phyloP scores from a whole-genome alignment of 2,113 vertebrate genomes.

The Bos javanicus region DNA sequence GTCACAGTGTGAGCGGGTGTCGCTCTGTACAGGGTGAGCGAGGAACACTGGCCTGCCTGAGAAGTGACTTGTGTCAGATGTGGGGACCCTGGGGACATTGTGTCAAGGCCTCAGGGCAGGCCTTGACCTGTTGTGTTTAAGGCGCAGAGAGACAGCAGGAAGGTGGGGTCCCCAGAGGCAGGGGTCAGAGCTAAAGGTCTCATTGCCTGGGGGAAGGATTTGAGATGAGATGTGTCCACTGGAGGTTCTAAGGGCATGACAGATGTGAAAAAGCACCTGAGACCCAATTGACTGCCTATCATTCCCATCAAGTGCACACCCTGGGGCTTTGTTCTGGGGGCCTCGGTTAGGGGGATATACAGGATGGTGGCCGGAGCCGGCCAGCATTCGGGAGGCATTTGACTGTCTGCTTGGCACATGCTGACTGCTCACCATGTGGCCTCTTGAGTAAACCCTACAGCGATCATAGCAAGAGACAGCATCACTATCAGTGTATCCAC shows the following conservation, averaged over 20 bases:
- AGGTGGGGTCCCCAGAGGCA: neutral
- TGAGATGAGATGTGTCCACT: neutral
- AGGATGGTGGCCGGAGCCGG: neutral
- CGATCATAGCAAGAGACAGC: neutral
- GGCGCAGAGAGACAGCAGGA: neutral
- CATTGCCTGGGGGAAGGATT: neutral
- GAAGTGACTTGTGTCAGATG: neutral
- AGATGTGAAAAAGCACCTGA: neutral
- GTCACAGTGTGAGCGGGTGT: rapidly evolving
- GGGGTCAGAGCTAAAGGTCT: rapidly evolving
- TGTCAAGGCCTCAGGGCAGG: neutral
- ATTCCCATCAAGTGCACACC: neutral
- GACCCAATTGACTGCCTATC: neutral
- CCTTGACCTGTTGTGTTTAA: neutral
- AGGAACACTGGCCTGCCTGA: neutral
- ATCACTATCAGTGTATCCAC: rapidly evolving
- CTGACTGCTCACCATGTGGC: neutral
- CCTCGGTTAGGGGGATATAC: rapidly evolving
- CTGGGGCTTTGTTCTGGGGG: neutral
- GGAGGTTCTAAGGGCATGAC: neutral
- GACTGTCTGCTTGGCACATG: neutral
- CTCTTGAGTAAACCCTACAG: neutral
- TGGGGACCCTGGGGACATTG: neutral
- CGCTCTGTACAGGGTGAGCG: rapidly evolving
- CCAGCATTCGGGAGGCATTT: rapidly evolving